A percentile compares a stretch with the other conserved stretches of the same genome.
These are phyloP conservation scores for Leptinotarsa defecta DNA, from an alignment of 1,140 invertebrate genomes.

Conservation along the genomic window DNA sequence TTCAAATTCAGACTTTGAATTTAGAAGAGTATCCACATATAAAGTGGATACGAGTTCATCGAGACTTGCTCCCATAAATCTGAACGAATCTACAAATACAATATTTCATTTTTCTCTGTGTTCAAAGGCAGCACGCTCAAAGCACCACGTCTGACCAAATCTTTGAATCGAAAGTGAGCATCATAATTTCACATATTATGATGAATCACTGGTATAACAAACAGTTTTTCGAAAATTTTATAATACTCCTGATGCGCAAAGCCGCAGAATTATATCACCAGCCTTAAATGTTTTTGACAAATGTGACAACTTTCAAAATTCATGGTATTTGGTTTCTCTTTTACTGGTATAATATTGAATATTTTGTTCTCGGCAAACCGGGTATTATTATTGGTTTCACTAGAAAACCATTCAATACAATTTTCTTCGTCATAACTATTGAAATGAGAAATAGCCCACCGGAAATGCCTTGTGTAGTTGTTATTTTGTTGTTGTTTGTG, in stretches of 20 bases:
- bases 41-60: slow-evolving; percentile 1
- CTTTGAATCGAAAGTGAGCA: neutral
- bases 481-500: neutral
- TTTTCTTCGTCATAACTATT: neutral
- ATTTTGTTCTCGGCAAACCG: neutral
- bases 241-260: slow-evolving; percentile 9
- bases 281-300: neutral
- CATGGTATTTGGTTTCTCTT: neutral
- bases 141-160: neutral
- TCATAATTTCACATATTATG: slow-evolving; percentile 15
- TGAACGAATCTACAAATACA: neutral
- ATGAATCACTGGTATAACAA: slow-evolving; percentile 5
- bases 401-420: neutral
- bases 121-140: neutral
- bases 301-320: slow-evolving; percentile 4
- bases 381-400: neutral
- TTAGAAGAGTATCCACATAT: neutral
- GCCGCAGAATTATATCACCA: neutral
- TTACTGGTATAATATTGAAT: neutral
- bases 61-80: neutral
- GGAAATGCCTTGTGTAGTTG: neutral
- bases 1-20: slow-evolving; percentile 24
- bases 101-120: neutral
- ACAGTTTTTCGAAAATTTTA: neutral
- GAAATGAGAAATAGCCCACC: neutral